Evolutionary conservation across 2,797 vertebrate genomes (phyloP).

Genomic region (Leucoraja ocellata): DNA sequence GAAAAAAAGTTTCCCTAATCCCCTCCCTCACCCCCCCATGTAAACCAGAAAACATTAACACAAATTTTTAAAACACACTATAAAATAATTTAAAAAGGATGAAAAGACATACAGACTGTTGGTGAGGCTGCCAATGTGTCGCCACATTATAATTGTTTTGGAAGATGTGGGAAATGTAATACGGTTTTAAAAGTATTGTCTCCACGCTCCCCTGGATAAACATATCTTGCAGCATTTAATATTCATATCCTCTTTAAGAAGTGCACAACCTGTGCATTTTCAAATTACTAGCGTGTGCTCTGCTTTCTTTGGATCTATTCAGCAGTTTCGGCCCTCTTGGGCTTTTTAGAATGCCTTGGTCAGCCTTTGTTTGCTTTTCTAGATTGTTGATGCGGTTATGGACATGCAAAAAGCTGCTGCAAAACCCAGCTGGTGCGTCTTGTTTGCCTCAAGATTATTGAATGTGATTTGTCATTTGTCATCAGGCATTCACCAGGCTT

Average conservation of each 20-base stretch:
- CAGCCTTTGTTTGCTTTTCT: neutral
- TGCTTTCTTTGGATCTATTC: neutral
- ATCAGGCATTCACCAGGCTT: no score
- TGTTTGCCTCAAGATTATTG: neutral
- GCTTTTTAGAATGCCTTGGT: neutral
- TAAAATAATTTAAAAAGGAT: no score
- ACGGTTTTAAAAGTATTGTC: neutral
- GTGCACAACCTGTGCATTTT: neutral
- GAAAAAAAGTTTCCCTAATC: no score
- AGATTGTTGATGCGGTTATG: neutral
- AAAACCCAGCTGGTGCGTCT: neutral
- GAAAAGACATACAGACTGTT: no score
- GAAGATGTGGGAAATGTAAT: neutral
- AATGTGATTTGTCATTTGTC: no score
- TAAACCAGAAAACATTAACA: no score
- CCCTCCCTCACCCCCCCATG: no score
- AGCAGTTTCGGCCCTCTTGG: neutral
- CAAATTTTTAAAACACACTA: no score
- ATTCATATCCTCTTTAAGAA: neutral
- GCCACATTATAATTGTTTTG: neutral
- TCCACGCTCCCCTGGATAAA: neutral
- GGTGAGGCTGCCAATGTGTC: no score
- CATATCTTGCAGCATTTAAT: neutral
- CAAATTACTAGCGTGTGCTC: neutral
- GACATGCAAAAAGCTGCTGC: neutral